phyloP scores from a whole-genome alignment of 2,113 vertebrate species.

The Gobio gobio region DNA sequence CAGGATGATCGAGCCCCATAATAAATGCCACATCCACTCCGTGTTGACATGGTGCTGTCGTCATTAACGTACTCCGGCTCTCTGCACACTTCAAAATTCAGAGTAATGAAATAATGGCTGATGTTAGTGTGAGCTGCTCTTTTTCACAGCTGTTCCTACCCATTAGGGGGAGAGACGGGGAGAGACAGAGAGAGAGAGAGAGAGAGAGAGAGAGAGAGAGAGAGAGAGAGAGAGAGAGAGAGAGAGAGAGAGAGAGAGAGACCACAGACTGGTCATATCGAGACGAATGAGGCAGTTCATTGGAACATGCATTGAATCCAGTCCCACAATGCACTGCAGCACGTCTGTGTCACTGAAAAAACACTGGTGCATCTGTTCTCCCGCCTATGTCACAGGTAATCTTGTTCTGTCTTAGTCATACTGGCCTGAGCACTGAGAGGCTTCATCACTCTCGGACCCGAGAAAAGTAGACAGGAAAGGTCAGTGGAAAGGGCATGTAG shows the following conservation, averaged over 20 bases:
- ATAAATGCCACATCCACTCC: slow-evolving; percentile 48
- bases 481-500: slow-evolving; percentile 42
- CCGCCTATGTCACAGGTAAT: slow-evolving; percentile 60
- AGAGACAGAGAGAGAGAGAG: too few relatives aligned
- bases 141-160: slow-evolving; percentile 53
- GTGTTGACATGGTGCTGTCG: slow-evolving; percentile 40
- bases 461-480: slow-evolving; percentile 60
- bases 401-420: slow-evolving; percentile 63
- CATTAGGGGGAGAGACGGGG: slow-evolving; percentile 2
- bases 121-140: slow-evolving; percentile 45
- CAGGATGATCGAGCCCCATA: slow-evolving; percentile 21
- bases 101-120: slow-evolving; percentile 47
- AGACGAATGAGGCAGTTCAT: slow-evolving; percentile 41
- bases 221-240: too few relatives aligned
- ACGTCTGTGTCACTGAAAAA: slow-evolving; percentile 18
- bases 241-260: slow-evolving; percentile 7
- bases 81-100: slow-evolving; percentile 11
- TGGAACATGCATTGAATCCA: slow-evolving; percentile 46
- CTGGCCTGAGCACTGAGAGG: slow-evolving; percentile 56
- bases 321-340: slow-evolving; percentile 46
- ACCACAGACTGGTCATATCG: slow-evolving; percentile 38
- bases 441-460: slow-evolving; percentile 53
- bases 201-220: too few relatives aligned
- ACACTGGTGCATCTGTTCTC: slow-evolving; percentile 54
- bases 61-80: slow-evolving; percentile 44